Percentiles rank a stretch among this genome's conserved stretches.
phyloP scores from a whole-genome alignment of 2,888 invertebrate genomes.

The Caenorhabditis angaria region DNA sequence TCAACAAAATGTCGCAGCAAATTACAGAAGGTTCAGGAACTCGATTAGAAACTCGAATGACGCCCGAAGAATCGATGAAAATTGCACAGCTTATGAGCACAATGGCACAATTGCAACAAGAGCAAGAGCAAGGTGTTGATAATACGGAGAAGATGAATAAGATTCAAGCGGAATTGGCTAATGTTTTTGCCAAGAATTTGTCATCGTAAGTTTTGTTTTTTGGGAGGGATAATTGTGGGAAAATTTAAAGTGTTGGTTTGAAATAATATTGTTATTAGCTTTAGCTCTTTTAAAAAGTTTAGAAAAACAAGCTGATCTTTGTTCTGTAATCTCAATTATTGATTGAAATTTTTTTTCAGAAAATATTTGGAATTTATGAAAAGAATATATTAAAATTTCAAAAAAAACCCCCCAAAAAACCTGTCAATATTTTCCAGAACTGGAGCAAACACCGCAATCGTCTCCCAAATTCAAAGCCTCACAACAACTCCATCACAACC shows the following conservation, averaged over 20 bases:
- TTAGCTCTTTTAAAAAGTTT: too few species aligned
- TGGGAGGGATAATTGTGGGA: neutral
- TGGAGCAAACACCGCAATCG: neutral
- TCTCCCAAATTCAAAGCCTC: conserved; percentile 5
- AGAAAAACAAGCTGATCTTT: too few species aligned
- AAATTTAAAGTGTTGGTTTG: neutral
- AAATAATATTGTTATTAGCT: too few species aligned
- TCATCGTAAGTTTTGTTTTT: conserved; percentile 8
- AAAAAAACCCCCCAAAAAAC: neutral
- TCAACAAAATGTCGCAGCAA: conserved; percentile 19
- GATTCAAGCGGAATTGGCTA: conserved; percentile 3
- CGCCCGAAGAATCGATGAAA: conserved; percentile 13
- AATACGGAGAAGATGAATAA: neutral
- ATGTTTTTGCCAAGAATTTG: conserved; percentile 18
- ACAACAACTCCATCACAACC: neutral
- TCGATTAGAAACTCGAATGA: conserved; percentile 17
- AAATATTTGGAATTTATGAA: neutral
- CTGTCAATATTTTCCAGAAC: neutral
- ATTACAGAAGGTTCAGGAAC: neutral
- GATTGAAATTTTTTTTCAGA: neutral
- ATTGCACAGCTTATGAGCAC: conserved; percentile 10
- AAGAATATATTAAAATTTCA: neutral
- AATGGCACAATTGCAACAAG: neutral
- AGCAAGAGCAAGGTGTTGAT: conserved; percentile 6
- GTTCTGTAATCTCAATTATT: too few species aligned